Percentiles rank a stretch among this genome's conserved stretches.
These are phyloP conservation scores for Dasyurus viverrinus DNA, from an alignment of 2,113 vertebrate species.

Conservation along the genomic window DNA sequence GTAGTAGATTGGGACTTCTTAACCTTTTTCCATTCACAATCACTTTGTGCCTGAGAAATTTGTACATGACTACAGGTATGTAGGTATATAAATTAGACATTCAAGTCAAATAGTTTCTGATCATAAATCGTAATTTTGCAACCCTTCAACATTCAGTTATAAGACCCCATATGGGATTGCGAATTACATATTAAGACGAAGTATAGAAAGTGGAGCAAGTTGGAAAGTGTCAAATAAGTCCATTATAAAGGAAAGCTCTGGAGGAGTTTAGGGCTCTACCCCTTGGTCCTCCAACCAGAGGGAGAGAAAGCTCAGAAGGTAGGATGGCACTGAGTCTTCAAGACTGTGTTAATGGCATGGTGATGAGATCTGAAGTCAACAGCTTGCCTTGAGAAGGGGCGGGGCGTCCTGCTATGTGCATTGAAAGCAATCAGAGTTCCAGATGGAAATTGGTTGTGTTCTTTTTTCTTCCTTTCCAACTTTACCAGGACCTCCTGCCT, in stretches of 20 bases:
- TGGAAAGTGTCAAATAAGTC: not conserved
- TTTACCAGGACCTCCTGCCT: too few species aligned
- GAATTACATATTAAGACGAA: too few species aligned
- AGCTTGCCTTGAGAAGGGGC: not conserved
- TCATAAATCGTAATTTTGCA: too few species aligned
- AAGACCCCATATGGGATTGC: too few species aligned
- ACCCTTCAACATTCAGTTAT: too few species aligned
- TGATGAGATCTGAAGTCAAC: not conserved
- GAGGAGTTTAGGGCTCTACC: not conserved
- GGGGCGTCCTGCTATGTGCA: not conserved
- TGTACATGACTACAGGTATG: too few species aligned
- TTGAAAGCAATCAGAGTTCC: not conserved
- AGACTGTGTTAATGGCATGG: too few species aligned
- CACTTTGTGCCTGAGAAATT: too few species aligned
- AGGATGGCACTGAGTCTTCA: not conserved
- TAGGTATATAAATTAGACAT: too few species aligned
- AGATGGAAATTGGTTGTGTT: not conserved
- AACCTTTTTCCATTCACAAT: too few species aligned
- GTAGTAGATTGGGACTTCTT: too few species aligned
- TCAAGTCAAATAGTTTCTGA: too few species aligned
- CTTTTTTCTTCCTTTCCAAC: not conserved
- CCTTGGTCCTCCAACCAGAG: not conserved
- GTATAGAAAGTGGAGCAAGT: not conserved
- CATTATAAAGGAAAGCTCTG: not conserved
- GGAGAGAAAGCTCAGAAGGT: not conserved